Base-by-base conservation (phyloP, 2,797 vertebrate genomes). In the Amblyopsis hoosieri region DNA sequence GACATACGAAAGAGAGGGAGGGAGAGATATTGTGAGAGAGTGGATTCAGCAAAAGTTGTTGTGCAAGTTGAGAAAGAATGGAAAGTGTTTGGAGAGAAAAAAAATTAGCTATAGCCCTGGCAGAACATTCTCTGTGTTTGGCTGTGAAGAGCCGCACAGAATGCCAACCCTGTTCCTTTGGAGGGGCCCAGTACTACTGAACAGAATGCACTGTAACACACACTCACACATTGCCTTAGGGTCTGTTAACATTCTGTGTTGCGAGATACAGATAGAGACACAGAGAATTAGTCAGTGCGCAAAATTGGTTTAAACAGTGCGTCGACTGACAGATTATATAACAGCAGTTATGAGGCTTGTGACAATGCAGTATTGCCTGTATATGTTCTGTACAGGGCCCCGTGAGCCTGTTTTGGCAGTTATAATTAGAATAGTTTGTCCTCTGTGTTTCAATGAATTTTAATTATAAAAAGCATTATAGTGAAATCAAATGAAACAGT, bases 111-210 rank as follows among this genome's bases (percentile, higher is more conserved):
- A 14, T 72, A 87, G 58, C 79, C 19, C 29, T 90, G 89, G 89
- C 88, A 87, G 85, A 80, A 86, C 86, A 83, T 89, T 86, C 84
- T 68, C 81, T 52, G 61, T 66, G 68, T 79, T 87, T 90, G 90
- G 90, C 87, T 84, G 85, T 69, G 74, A 89, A 84, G 75, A 9
- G 15, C 4, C 17, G 57, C 66, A 71, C 60, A 19, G 17, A 65
- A 83, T 53, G 82, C 88, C 88, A 90, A 83, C 80, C 69, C 75
- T 68, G 78, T 72, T 85, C 73, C 77, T 80, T 64, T 58, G 53
- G 67, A 72, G 64, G 65, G 62, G 77, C 80, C 74, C 82, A 65
- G 73, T 66, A 57, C 69, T 76, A 56, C 58, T 6, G 72, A 85
- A 86, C 85, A 87, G 79, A 86, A 78, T 82, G 79, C 19, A 0